Conservation (phyloP, 2,888 invertebrate genomes). For the Theodoxus fluviatilis region DNA sequence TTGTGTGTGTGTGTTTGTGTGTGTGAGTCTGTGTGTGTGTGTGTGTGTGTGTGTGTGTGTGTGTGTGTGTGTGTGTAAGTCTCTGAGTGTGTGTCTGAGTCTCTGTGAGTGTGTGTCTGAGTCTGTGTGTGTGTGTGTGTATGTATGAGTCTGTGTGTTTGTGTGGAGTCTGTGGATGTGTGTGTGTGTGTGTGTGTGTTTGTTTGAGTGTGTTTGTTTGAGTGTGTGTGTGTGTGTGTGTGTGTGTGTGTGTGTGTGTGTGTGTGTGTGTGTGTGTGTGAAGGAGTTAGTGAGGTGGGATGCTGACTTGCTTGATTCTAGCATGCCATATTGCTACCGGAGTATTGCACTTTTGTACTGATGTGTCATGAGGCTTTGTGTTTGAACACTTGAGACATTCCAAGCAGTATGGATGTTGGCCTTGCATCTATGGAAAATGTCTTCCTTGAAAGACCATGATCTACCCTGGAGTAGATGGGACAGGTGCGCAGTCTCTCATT, state of each 20-base stretch:
- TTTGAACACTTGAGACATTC: too few species aligned
- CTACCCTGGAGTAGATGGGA: too few species aligned
- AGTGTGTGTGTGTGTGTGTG: neutral
- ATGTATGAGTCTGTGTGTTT: slow-evolving; percentile 19
- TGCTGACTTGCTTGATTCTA: neutral
- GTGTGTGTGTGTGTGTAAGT: neutral
- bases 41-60: slow-evolving; percentile 8
- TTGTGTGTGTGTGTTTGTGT: slow-evolving; percentile 3
- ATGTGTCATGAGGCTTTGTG: too few species aligned
- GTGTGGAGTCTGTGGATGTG: neutral
- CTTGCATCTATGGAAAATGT: too few species aligned
- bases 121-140: slow-evolving; percentile 15
- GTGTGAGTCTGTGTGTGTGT: slow-evolving; percentile 19
- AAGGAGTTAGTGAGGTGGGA: neutral
- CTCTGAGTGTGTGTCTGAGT: neutral
- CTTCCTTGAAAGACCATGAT: too few species aligned
- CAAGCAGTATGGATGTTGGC: too few species aligned
- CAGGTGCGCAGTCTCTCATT: too few species aligned
- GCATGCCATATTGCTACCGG: too few species aligned
- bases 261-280: slow-evolving; percentile 17
- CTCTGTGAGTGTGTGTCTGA: slow-evolving; percentile 9
- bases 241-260: neutral
- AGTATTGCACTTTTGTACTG: too few species aligned
- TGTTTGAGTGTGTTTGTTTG: slow-evolving; percentile 19
- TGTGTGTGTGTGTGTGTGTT: slow-evolving; percentile 21